Base-by-base conservation (phyloP, 2,113 vertebrate species). In the Eira barbara region DNA sequence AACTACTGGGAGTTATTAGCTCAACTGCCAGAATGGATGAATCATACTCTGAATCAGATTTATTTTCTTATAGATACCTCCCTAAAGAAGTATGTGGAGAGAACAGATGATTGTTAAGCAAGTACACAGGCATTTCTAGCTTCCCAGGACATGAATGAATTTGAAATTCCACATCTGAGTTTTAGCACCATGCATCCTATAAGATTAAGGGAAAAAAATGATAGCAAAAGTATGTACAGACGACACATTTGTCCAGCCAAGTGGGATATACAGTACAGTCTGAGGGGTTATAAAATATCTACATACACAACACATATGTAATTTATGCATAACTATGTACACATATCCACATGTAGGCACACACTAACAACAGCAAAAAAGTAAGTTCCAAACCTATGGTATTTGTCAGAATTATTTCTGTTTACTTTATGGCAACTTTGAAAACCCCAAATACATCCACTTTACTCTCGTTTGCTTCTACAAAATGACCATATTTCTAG, bases 381-480 rank as follows among this genome's bases (percentile, higher is more conserved):
- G 20, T 69, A 80, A 92, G 14, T 18, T 76, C 76, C n/a, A 6
- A 21, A 20, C 34, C 1, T 42, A 94, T 7, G 3, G 55, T 49
- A 95, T 88, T 87, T 87, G n/a, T 88, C 57, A 95, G 55, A 78
- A 84, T 67, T 67, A 8, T 69, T 91, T 96, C 27, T 84, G 39
- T 87, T 96, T 89, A 97, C 96, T 96, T 82, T 73, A 81, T 20
- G 67, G 11, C 27, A 69, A 15, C 79, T 82, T 97, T 55, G 39
- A 81, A 83, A 80, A 74, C 67, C 31, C 57, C 36, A 85, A 84
- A 57, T 81, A 79, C 34, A 14, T 76, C 96, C 90, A n/a, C 15
- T 91, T 94, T 95, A 61, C 39, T 61, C 81, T 95, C 92, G 7
- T 94, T 95, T 87, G 45, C 49, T 87, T 90, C 87, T 96, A 45